These are phyloP conservation scores for Prolemur simus DNA, from an alignment of 2,113 vertebrate genomes.

Conservation along the genomic window DNA sequence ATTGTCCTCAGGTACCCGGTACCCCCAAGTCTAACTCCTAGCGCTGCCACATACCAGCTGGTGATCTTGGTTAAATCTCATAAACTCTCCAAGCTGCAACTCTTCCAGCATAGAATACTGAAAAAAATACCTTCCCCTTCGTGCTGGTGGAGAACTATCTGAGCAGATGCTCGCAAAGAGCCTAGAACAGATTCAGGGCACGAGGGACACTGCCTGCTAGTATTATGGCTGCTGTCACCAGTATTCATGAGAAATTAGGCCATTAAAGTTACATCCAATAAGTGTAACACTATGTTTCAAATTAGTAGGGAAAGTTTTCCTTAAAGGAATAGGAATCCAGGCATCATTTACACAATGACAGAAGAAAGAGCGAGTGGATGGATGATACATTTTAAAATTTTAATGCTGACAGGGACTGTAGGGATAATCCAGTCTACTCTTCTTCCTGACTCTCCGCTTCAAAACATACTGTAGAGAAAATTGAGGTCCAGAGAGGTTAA, in stretches of 20 bases:
- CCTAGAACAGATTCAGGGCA: not conserved
- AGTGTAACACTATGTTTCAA: not conserved
- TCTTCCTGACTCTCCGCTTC: not conserved
- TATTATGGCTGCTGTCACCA: not conserved
- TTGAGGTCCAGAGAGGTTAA: conserved; percentile 25
- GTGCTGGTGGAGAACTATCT: not conserved
- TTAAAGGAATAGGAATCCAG: not conserved
- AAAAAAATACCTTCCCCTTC: not conserved
- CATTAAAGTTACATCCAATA: not conserved
- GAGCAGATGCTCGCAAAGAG: not conserved
- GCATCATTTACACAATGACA: not conserved
- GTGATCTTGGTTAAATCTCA: not conserved
- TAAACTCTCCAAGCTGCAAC: not conserved
- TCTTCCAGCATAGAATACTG: not conserved
- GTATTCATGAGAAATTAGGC: not conserved
- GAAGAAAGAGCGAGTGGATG: not conserved
- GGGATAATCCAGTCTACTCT: not conserved
- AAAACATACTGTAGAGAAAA: not conserved
- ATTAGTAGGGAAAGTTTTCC: not conserved
- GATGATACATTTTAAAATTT: not conserved
- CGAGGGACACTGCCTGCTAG: accelerated
- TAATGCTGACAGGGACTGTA: not conserved
- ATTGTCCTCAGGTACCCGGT: accelerated
- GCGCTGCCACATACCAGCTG: not conserved
- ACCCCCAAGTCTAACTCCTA: not conserved